Evolutionary conservation across 1,140 invertebrate genomes (phyloP), one percentile per base, ranked within the genome.

Genomic region (Drepana arcuata): DNA sequence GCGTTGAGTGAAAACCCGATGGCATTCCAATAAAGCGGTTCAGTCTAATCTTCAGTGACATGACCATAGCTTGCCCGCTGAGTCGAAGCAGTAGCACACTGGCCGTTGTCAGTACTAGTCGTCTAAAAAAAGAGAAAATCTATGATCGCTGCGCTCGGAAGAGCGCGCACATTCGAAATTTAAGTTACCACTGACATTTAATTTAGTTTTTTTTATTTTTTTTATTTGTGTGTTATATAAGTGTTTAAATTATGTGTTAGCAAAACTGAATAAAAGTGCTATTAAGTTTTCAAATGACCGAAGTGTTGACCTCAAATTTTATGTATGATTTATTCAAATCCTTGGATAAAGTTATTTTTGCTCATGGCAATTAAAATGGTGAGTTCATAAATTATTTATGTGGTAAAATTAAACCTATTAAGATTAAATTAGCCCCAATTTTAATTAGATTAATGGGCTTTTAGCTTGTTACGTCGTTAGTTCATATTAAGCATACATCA

Each of bases 241-340:
- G 35, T 41, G 39, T 12, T 32, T 24, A n/a, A 23, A 36, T n/a
- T n/a, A n/a, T 35, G 38, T 44, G 46, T 46, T 27, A 26, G 2
- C 33, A 45, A 60, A 64, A 64, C 56, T 66, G 60, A 41, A 34
- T 30, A 7, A 13, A 34, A 52, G 54, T 62, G 58, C 48, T 36
- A 55, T 59, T 48, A 45, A 34, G 16, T 42, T 65, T 57, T 69
- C 64, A 62, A 78, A 70, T 62, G 71, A 61, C 69, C 68, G 63
- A 51, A 59, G 71, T 67, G 65, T 43, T 54, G 52, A 56, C 46
- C 54, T 66, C 49, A 78, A 72, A 56, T 70, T 80, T 77, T 75
- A 80, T 80, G 73, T 78, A 80, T 80, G 75, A 80, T 75, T 80
- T 77, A 80, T 80, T 70, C 65, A 75, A 78, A 51, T 67, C 54